These are phyloP conservation scores for Tinea pellionella DNA, from an alignment of 2,888 invertebrate genomes.

Conservation along the genomic window DNA sequence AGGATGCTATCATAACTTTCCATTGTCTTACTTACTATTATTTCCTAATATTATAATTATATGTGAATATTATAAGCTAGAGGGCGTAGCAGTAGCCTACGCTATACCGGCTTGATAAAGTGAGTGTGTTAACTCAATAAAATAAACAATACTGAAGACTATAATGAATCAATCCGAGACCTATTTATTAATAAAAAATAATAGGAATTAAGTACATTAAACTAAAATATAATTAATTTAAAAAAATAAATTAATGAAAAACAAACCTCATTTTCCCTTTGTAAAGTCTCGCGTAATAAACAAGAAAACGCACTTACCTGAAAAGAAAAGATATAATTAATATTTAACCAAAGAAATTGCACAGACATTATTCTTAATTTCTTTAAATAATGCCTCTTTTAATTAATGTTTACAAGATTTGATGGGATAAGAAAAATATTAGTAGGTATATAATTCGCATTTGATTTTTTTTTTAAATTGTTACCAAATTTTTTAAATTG, in stretches of 20 bases:
- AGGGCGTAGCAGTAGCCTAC: too few species aligned
- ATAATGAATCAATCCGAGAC: too few species aligned
- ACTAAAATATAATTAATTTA: too few species aligned
- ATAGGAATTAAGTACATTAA: too few species aligned
- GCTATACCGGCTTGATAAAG: too few species aligned
- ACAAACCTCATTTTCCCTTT: not conserved
- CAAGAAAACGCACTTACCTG: slow-evolving; percentile 60
- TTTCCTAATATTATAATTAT: not conserved
- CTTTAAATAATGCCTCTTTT: slow-evolving; percentile 55
- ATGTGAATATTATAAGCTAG: not conserved
- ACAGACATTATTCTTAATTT: slow-evolving; percentile 50
- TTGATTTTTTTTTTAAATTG: not conserved
- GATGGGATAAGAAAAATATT: slow-evolving; percentile 32
- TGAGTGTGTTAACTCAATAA: too few species aligned
- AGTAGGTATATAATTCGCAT: too few species aligned
- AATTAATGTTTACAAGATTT: slow-evolving; percentile 55
- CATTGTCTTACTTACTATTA: not conserved
- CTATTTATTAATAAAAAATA: too few species aligned
- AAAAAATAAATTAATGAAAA: not conserved
- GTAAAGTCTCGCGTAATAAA: slow-evolving; percentile 20
- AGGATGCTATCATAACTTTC: not conserved
- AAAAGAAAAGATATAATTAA: slow-evolving; percentile 53
- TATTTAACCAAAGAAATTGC: slow-evolving; percentile 27
- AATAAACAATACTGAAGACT: too few species aligned
- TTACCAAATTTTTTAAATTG: too few species aligned